Conservation (phyloP, 2,888 invertebrate genomes). For the Polietes domitor region DNA sequence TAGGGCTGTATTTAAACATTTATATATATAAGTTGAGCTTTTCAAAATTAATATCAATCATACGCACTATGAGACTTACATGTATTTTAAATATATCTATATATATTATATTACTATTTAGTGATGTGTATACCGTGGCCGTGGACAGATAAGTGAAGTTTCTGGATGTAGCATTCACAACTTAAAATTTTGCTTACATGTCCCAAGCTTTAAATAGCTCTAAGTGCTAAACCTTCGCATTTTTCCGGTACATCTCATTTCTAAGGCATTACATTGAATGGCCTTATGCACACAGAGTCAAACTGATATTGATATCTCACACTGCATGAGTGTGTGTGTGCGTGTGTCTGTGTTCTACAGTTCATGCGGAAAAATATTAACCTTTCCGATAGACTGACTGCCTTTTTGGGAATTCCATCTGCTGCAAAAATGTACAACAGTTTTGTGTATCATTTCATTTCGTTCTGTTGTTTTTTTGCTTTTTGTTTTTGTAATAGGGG, state of each 20-base stretch:
- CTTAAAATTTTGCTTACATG: too few relatives aligned
- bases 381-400: not conserved
- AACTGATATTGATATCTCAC: not conserved
- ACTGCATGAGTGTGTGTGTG: too few relatives aligned
- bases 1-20: too few relatives aligned
- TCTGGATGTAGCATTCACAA: too few relatives aligned
- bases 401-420: slow-evolving; percentile 19
- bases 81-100: too few relatives aligned
- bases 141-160: too few relatives aligned
- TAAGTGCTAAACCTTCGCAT: not conserved
- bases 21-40: too few relatives aligned
- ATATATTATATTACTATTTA: too few relatives aligned
- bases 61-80: too few relatives aligned
- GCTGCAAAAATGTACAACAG: not conserved
- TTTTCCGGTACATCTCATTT: not conserved
- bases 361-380: slow-evolving; percentile 22
- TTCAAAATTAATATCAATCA: too few relatives aligned
- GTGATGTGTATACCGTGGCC: too few relatives aligned
- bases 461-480: not conserved
- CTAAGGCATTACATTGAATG: not conserved
- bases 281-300: not conserved
- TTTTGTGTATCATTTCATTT: not conserved
- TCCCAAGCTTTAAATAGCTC: not conserved
- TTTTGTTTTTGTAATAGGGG: not conserved
- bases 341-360: not conserved